Conservation (phyloP, 2,888 invertebrate species). For the Netelia virgata region DNA sequence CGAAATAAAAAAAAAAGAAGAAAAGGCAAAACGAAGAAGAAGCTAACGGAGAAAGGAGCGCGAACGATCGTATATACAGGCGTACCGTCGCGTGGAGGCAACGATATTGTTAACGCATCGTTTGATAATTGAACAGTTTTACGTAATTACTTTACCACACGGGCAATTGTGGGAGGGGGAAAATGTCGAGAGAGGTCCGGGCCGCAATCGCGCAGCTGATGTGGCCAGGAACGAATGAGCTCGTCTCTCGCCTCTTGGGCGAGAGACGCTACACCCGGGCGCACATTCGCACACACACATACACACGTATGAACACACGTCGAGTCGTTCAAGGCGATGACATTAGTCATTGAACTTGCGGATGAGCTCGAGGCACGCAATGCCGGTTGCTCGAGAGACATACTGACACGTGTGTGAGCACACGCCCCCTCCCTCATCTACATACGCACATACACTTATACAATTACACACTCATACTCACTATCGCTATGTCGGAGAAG, state of each 20-base stretch:
- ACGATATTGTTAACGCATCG: not conserved
- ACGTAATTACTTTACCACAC: constrained; percentile 43
- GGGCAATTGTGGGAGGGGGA: no score
- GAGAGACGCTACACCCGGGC: no score
- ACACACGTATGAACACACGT: not conserved
- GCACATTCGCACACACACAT: no score
- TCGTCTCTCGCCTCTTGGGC: no score
- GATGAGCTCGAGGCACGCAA: constrained; percentile 31
- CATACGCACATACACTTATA: no score
- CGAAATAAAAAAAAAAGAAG: not conserved
- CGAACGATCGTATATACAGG: not conserved
- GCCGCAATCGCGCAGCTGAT: constrained; percentile 31
- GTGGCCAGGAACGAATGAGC: not conserved
- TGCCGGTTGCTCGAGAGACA: not conserved
- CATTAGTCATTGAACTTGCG: constrained; percentile 66
- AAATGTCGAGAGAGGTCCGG: not conserved
- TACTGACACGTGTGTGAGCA: not conserved
- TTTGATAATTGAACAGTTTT: constrained; percentile 43
- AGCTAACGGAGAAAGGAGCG: not conserved
- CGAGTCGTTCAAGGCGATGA: constrained; percentile 40
- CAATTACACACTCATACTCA: not conserved
- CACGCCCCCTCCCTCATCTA: no score
- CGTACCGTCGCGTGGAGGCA: not conserved
- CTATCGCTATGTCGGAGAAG: not conserved
- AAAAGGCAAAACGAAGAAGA: not conserved